These are phyloP conservation scores for Caenorhabditis sinica DNA, from an alignment of 2,888 invertebrate species.

Conservation along the genomic window DNA sequence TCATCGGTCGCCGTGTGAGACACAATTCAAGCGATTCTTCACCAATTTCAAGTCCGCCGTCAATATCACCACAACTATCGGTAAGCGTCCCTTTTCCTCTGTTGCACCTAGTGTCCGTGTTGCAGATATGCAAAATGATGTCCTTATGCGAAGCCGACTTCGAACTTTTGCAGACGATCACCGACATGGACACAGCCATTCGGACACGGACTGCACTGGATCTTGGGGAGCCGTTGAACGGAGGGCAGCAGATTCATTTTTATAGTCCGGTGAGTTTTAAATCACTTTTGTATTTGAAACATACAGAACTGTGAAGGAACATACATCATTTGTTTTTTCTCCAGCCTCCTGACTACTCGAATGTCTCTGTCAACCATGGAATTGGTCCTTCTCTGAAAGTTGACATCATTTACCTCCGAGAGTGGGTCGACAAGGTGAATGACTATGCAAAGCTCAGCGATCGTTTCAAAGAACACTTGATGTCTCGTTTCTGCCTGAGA, in stretches of 20 bases:
- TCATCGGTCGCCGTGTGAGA: constrained; percentile 68
- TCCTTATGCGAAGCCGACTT: constrained; percentile 53
- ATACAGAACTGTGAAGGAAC: too few relatives aligned
- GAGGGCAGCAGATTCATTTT: constrained; percentile 54
- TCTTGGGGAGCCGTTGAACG: constrained; percentile 49
- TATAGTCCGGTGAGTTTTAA: constrained; percentile 61
- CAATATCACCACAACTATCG: constrained; percentile 48
- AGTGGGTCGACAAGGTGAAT: constrained; percentile 67
- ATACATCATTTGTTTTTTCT: constrained; percentile 15
- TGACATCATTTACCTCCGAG: constrained; percentile 58
- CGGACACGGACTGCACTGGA: constrained; percentile 60
- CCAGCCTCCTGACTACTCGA: constrained; percentile 55
- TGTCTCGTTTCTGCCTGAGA: constrained; percentile 69
- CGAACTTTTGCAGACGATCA: constrained; percentile 62
- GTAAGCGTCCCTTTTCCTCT: constrained; percentile 34
- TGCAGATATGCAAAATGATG: constrained; percentile 58
- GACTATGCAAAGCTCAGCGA: constrained; percentile 52
- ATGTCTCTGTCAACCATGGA: constrained; percentile 59
- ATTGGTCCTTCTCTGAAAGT: constrained; percentile 64
- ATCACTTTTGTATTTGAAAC: background rate
- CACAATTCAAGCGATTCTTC: constrained; percentile 59
- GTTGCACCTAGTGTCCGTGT: constrained; percentile 27
- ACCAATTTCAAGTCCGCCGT: constrained; percentile 61
- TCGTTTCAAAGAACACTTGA: constrained; percentile 54
- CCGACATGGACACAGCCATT: constrained; percentile 63